phyloP scores from a whole-genome alignment of 2,888 invertebrate genomes.

The Bugula neritina region DNA sequence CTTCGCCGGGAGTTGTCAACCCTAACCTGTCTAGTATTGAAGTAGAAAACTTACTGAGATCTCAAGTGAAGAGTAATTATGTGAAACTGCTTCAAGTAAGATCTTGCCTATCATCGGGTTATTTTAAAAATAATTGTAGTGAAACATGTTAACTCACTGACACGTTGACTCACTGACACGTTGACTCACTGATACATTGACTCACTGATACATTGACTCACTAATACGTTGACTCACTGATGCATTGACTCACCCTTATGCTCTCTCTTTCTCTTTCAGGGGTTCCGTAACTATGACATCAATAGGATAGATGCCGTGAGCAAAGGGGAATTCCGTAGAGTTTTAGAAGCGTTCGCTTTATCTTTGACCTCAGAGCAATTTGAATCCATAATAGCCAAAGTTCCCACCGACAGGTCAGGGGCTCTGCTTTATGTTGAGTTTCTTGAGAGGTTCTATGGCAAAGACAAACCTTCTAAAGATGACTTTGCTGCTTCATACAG shows the following conservation, averaged over 20 bases:
- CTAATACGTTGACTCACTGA: no score
- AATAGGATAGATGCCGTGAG: constrained; percentile 42
- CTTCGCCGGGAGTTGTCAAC: constrained; percentile 26
- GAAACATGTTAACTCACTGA: not conserved
- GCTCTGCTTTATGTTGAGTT: constrained; percentile 45
- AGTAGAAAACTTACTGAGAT: constrained; percentile 43
- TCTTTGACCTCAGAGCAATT: constrained; percentile 48
- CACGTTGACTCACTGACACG: no score
- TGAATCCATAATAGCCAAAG: constrained; percentile 46
- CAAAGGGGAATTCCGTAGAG: constrained; percentile 47
- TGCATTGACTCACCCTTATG: no score
- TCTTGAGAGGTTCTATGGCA: constrained; percentile 37
- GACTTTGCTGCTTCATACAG: constrained; percentile 13
- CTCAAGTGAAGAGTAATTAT: constrained; percentile 42
- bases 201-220: no score
- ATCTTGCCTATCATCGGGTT: not conserved
- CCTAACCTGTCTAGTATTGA: constrained; percentile 42
- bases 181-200: no score
- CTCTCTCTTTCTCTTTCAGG: constrained; percentile 40
- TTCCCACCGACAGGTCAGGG: constrained; percentile 40
- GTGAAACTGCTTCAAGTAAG: constrained; percentile 43
- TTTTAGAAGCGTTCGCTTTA: constrained; percentile 45
- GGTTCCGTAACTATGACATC: constrained; percentile 44
- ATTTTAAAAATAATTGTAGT: not conserved
- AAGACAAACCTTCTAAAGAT: constrained; percentile 24